Conservation (phyloP, 2,113 vertebrate genomes). For the Gallinago paraguaiae region DNA sequence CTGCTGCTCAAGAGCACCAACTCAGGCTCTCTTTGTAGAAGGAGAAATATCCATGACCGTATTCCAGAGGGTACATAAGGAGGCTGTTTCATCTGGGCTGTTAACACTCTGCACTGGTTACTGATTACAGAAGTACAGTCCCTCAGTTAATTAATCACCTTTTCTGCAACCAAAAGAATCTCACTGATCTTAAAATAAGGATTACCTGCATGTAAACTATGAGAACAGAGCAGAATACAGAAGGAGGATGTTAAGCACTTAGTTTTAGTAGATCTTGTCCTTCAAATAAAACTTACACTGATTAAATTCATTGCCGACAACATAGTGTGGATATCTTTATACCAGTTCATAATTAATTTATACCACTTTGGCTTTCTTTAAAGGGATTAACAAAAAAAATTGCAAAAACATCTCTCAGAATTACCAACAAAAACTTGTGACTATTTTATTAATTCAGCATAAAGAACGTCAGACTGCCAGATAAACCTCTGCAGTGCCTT, state of each 20-base stretch:
- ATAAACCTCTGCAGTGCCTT: not conserved
- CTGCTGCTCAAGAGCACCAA: not conserved
- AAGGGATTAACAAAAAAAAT: not conserved
- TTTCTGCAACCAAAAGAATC: not conserved
- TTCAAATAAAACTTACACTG: not conserved
- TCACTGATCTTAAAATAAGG: not conserved
- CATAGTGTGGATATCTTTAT: rapidly evolving
- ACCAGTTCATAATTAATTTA: not conserved
- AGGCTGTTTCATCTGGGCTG: not conserved
- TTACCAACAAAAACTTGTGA: not conserved
- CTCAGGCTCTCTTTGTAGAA: not conserved
- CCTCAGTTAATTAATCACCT: not conserved
- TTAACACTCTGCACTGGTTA: not conserved
- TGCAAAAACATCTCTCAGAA: not conserved
- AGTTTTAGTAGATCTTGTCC: not conserved
- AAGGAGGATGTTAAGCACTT: not conserved
- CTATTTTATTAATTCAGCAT: not conserved
- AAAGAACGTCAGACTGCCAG: not conserved
- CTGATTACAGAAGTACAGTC: not conserved
- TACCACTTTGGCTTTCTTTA: not conserved
- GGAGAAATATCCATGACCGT: not conserved
- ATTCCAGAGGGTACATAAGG: not conserved
- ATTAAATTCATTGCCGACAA: not conserved
- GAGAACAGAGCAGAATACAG: not conserved
- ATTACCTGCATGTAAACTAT: not conserved